These are phyloP conservation scores for Anableps anableps DNA, from an alignment of 2,797 vertebrate species.

Conservation along the genomic window DNA sequence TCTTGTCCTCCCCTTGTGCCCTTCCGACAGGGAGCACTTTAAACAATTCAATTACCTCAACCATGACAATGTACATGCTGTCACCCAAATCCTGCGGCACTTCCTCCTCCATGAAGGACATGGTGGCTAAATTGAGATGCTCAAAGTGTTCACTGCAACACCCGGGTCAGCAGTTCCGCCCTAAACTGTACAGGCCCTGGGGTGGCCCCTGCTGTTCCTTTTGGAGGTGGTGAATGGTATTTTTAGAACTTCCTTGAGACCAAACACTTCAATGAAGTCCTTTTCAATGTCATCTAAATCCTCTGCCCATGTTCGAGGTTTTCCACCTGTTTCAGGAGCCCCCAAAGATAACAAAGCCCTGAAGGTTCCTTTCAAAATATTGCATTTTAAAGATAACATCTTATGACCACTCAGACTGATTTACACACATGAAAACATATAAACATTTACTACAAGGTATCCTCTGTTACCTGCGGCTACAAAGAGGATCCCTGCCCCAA, in stretches of 20 bases:
- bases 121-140: neutral
- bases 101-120: neutral
- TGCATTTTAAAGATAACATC: neutral
- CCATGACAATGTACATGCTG: neutral
- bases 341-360: neutral
- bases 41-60: neutral
- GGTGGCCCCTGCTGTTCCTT: neutral
- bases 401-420: neutral
- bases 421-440: neutral
- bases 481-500: constrained; percentile 93
- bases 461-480: constrained; percentile 88
- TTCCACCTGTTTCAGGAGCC: neutral
- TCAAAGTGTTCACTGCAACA: neutral
- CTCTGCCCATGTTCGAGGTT: too few species aligned
- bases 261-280: neutral
- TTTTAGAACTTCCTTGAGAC: neutral
- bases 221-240: neutral
- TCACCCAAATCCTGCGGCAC: neutral
- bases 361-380: neutral
- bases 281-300: neutral
- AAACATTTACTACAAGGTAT: neutral
- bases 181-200: neutral
- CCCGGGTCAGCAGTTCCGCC: neutral
- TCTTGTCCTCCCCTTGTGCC: neutral
- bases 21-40: neutral